Percentiles rank a stretch among this genome's conserved stretches.
These are phyloP conservation scores for Piezodorus guildinii DNA, from an alignment of 1,140 invertebrate species.

Conservation along the genomic window DNA sequence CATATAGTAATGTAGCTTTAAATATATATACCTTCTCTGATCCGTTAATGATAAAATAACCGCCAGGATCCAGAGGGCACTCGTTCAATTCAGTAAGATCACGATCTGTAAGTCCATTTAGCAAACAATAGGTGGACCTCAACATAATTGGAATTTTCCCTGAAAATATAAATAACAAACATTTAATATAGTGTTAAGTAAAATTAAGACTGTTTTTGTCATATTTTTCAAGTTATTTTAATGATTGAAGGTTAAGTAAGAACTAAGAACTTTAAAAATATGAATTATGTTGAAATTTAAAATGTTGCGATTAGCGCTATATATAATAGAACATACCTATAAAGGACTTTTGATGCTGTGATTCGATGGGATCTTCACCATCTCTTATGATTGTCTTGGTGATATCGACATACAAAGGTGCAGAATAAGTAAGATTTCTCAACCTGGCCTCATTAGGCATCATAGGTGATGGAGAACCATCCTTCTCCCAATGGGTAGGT, in stretches of 20 bases:
- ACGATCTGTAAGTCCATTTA: conserved; percentile 88
- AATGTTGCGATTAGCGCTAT: not conserved
- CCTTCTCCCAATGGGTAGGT: conserved; percentile 99
- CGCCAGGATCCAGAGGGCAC: conserved; percentile 95
- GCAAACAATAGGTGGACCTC: conserved; percentile 87
- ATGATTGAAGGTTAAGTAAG: no score
- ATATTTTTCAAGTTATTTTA: no score
- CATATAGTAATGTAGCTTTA: not conserved
- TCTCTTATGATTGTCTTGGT: conserved; percentile 89
- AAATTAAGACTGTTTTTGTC: no score
- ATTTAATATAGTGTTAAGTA: no score
- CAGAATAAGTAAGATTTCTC: conserved; percentile 84
- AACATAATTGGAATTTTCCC: conserved; percentile 98
- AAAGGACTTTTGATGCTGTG: conserved; percentile 93
- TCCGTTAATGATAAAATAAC: conserved; percentile 93
- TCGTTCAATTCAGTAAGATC: conserved; percentile 98
- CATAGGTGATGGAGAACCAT: conserved; percentile 95
- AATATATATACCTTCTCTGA: conserved; percentile 68
- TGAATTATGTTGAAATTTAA: not conserved
- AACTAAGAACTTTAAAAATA: no score
- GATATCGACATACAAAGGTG: conserved; percentile 96
- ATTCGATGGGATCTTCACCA: conserved; percentile 81
- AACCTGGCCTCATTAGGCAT: conserved; percentile 97
- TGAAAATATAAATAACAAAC: conserved; percentile 28
- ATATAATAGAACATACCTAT: conserved; percentile 49